Conservation (phyloP, 2,888 invertebrate species). For the Oscheius sp. region DNA sequence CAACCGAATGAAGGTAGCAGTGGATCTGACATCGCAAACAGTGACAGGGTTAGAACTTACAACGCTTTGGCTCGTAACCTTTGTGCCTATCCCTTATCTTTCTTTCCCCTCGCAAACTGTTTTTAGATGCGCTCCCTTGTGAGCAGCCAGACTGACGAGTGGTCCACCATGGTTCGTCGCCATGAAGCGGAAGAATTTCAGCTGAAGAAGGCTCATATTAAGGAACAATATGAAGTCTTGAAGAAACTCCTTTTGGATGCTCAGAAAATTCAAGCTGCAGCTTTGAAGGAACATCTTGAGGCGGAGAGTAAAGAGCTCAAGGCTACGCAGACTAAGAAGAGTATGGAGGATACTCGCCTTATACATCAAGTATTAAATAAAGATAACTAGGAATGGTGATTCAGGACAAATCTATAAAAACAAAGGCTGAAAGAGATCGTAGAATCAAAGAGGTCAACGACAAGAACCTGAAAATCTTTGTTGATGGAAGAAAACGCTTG, state of each 20-base stretch:
- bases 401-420: conserved; percentile 91
- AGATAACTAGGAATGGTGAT: conserved; percentile 10
- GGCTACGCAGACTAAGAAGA: conserved; percentile 89
- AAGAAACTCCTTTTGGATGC: conserved; percentile 83
- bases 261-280: conserved; percentile 76
- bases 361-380: conserved; percentile 75
- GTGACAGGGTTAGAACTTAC: conserved; percentile 24
- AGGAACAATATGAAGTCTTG: conserved; percentile 75
- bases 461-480: conserved; percentile 75
- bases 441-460: conserved; percentile 89
- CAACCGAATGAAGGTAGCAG: conserved; percentile 31
- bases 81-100: not conserved
- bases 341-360: conserved; percentile 94
- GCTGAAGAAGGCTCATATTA: conserved; percentile 78
- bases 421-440: conserved; percentile 89
- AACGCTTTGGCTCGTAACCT: not conserved
- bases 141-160: conserved; percentile 89
- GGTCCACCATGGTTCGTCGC: conserved; percentile 87
- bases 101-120: not conserved
- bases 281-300: conserved; percentile 61
- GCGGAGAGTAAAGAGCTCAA: conserved; percentile 92
- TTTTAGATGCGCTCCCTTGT: conserved; percentile 77
- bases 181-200: conserved; percentile 82
- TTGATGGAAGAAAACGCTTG: conserved; percentile 69
- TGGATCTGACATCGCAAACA: conserved; percentile 34